These are phyloP conservation scores for Raja brachyura DNA, from an alignment of 2,113 vertebrate genomes.

Conservation along the genomic window DNA sequence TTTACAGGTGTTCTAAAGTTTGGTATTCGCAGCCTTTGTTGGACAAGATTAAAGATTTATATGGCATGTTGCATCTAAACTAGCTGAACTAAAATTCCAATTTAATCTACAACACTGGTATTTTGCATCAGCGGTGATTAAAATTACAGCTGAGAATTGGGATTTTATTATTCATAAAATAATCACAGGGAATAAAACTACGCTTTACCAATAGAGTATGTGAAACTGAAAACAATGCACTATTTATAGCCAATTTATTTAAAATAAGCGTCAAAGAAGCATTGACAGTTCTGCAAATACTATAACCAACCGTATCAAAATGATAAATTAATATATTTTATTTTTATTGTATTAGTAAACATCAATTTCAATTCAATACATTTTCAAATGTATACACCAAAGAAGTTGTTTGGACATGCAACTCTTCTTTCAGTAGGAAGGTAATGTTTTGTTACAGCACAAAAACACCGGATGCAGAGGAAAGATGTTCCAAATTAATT, in stretches of 20 bases:
- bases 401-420: not conserved
- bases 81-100: not conserved
- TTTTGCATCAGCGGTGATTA: not conserved
- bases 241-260: not conserved
- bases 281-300: not conserved
- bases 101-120: not conserved
- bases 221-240: not conserved
- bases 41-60: not conserved
- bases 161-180: slow-evolving; percentile 10
- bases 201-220: not conserved
- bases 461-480: not conserved
- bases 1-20: too few relatives aligned
- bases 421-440: not conserved
- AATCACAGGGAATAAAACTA: not conserved
- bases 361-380: not conserved
- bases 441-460: not conserved
- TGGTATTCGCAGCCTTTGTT: too few relatives aligned
- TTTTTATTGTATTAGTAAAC: not conserved
- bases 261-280: too few relatives aligned
- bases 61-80: not conserved
- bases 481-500: not conserved
- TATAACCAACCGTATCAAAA: not conserved
- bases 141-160: not conserved
- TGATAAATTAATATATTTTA: not conserved
- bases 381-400: not conserved